Conservation (phyloP, 1,140 invertebrate species). For the Cherax destructor region DNA sequence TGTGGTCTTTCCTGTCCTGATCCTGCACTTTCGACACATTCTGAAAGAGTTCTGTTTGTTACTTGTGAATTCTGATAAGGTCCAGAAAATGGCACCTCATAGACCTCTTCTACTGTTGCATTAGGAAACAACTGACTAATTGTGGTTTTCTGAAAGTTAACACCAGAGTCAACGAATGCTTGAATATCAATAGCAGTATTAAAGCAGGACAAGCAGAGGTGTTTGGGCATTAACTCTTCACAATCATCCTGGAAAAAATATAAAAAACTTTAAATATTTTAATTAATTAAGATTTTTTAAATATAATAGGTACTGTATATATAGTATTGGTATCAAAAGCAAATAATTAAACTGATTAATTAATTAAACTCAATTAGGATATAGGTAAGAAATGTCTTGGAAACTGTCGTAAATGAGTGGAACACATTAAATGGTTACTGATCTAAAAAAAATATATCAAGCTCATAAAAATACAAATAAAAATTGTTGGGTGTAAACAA, state of each 20-base stretch:
- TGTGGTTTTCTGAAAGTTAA: slow-evolving; percentile 51
- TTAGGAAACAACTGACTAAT: slow-evolving; percentile 38
- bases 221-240: slow-evolving; percentile 51
- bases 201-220: slow-evolving; percentile 50
- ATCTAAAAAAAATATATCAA: no score
- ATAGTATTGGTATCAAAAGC: no score
- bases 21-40: not conserved
- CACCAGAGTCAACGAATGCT: slow-evolving; percentile 51
- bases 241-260: slow-evolving; percentile 42
- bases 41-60: not conserved
- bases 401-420: no score
- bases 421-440: no score
- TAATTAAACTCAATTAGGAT: no score
- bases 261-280: not conserved
- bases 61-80: not conserved
- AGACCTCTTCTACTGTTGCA: slow-evolving; percentile 18
- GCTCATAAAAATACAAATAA: no score
- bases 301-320: no score
- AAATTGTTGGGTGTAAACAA: no score
- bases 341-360: no score
- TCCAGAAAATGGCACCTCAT: not conserved
- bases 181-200: slow-evolving; percentile 57
- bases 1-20: not conserved
- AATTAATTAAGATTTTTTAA: no score
- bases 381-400: no score